Base-by-base conservation (phyloP, 2,888 invertebrate genomes). In the Terebella lapidaria region DNA sequence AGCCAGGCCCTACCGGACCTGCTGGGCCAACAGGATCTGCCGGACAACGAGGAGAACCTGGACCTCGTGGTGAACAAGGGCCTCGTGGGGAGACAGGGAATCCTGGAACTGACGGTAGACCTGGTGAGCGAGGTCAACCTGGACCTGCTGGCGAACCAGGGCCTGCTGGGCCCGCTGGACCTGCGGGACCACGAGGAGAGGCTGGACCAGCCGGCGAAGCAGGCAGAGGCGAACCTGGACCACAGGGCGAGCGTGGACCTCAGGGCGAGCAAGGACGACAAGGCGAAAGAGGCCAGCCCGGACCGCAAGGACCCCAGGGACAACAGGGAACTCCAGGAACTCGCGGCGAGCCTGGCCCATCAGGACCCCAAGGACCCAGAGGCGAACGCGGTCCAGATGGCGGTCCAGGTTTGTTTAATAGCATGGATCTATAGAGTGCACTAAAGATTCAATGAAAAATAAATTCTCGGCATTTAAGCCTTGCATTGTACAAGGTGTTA, bases 201-300 rank as follows among this genome's bases (percentile, higher is more conserved):
- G 35, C 55, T 5, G 55, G 55, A n/a, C 55, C 29, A 55, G n/a
- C 35, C 5, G 55, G 63, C 26, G 15, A 35, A n/a, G 22, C 59
- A 20, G 63, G 59, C 15, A 27, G 55, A 18, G 24, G 26, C 26
- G 26, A 22, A 35, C 42, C 10, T 10, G 42, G 42, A 35, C 42
- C 42, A 35, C 42, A n/a, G n/a, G 42, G 42, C n/a, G 42, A 42
- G 2, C 29, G 27, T 52, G 57, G 51, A 42, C 26, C 20, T 20
- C 29, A 55, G 2, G 65, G 65, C 5, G 5, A 54, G 25, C 27
- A 55, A 18, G 62, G 62, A 3, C 5, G 25, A 2, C 5, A 52
- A 42, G 62, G 62, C 18, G 45, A 27, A 20, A 59, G 85, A 24
- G 91, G 92, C 0, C 87, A 87, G 68, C 80, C 85, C 20, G 74